A percentile compares a stretch with the other conserved stretches of the same genome.
Conservation (phyloP, 1,140 invertebrate species). For the Ditylenchus dipsaci region DNA sequence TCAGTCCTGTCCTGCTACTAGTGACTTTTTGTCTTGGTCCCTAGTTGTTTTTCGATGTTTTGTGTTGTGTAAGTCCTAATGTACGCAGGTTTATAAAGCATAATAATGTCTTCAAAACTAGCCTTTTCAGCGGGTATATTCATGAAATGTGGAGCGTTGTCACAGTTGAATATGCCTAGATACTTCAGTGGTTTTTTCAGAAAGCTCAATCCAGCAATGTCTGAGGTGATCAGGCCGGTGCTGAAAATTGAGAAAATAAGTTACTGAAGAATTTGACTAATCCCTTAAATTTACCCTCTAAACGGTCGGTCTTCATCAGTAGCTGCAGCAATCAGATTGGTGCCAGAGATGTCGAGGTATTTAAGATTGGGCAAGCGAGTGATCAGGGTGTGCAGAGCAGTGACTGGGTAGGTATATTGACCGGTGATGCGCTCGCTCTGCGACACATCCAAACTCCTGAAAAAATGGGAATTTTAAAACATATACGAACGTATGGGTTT, state of each 20-base stretch:
- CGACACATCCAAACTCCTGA: slow-evolving; percentile 27
- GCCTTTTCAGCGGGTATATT: slow-evolving; percentile 37
- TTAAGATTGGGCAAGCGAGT: slow-evolving; percentile 14
- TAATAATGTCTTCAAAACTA: too few relatives aligned
- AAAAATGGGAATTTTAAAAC: slow-evolving; percentile 5
- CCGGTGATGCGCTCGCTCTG: slow-evolving; percentile 35
- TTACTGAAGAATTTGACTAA: not conserved
- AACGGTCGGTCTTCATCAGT: slow-evolving; percentile 32
- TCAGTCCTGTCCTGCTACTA: too few relatives aligned
- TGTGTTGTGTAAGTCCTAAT: too few relatives aligned
- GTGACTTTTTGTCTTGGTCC: not conserved
- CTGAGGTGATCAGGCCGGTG: slow-evolving; percentile 15
- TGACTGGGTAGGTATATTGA: slow-evolving; percentile 22
- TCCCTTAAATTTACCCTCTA: not conserved
- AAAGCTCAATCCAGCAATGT: slow-evolving; percentile 29
- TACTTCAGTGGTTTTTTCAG: slow-evolving; percentile 23
- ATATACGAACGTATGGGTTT: too few relatives aligned
- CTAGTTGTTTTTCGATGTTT: not conserved
- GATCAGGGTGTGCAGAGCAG: slow-evolving; percentile 26
- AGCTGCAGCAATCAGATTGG: slow-evolving; percentile 24
- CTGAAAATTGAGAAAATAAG: not conserved
- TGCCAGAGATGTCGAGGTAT: slow-evolving; percentile 35
- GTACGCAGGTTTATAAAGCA: not conserved
- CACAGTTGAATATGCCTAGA: slow-evolving; percentile 39
- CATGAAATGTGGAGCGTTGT: slow-evolving; percentile 21